Evolutionary conservation across 2,888 invertebrate species (phyloP), one percentile per base, ranked within the genome.

Genomic region (Anticlea derivata): DNA sequence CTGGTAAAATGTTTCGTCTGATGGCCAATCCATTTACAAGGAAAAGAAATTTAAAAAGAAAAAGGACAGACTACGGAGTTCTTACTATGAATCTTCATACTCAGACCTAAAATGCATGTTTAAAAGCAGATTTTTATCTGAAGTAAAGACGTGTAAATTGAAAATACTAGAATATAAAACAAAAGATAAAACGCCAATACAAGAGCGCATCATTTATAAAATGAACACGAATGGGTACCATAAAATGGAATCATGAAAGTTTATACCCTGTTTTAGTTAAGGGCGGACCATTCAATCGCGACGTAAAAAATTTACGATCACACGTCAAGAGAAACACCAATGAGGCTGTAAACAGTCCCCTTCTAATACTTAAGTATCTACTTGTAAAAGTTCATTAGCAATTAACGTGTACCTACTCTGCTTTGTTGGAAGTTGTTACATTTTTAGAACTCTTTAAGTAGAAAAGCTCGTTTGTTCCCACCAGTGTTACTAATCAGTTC

Each of bases 251-350:
- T 86, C 88, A 81, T 86, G 84, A 86, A 89, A 87, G 75, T 86
- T 89, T 88, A 89, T 83, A 77, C 75, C 84, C 83, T 86, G 83
- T 85, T 87, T 88, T 86, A 88, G 86, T 86, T 87, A 84, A 85
- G 83, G 85, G 84, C 78, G 74, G 78, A 80, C 83, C 85, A 86
- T 87, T 86, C 86, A 83, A 88, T 86, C 81, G 84, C 70, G 77
- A 77, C 84, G 82, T 89, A 87, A 88, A 89, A 86, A 83, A 77
- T 82, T 88, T 87, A 88, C 86, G 86, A 86, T 77, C 85, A 83
- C 84, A 83, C 88, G 84, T 87, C 87, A 81, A 87, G 82, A 84
- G 87, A 80, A 86, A 87, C 87, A 87, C 84, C 85, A 86, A 88
- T 86, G 87, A 87, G 84, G 84, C 73, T 73, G 78, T 88, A 85